A percentile compares a stretch with the other conserved stretches of the same genome.
phyloP scores from a whole-genome alignment of 2,888 invertebrate genomes.

The Lampropteryx suffumata region DNA sequence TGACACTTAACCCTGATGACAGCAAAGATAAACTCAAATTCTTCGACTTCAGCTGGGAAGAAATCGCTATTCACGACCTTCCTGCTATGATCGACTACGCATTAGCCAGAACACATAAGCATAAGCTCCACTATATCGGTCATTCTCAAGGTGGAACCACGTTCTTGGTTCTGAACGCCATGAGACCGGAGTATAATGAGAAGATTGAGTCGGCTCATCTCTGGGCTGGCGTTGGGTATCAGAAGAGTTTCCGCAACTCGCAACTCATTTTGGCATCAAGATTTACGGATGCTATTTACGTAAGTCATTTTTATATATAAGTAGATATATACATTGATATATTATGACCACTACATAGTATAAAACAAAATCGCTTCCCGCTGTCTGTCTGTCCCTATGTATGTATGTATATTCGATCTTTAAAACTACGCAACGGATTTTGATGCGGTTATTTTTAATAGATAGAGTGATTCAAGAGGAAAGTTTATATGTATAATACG shows the following conservation, averaged over 20 bases:
- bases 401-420: no score
- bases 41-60: constrained; percentile 67
- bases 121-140: constrained; percentile 65
- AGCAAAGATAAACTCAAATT: constrained; percentile 44
- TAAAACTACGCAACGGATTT: no score
- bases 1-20: constrained; percentile 52
- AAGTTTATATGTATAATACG: no score
- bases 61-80: constrained; percentile 61
- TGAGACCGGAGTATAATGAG: constrained; percentile 57
- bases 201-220: constrained; percentile 62
- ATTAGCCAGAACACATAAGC: constrained; percentile 46
- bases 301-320: constrained; percentile 39
- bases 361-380: no score
- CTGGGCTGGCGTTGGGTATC: constrained; percentile 62
- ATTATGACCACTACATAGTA: no score
- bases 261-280: constrained; percentile 36
- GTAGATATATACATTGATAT: no score
- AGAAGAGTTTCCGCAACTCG: constrained; percentile 49
- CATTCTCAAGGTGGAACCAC: constrained; percentile 71
- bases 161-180: constrained; percentile 55
- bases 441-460: no score
- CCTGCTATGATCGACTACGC: constrained; percentile 65
- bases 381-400: no score
- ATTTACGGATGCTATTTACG: constrained; percentile 52
- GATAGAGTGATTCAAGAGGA: no score